Evolutionary conservation across 92 coral and sea anemone genomes (phyloP).

Genomic region (Chrysogorgia sp.): DNA sequence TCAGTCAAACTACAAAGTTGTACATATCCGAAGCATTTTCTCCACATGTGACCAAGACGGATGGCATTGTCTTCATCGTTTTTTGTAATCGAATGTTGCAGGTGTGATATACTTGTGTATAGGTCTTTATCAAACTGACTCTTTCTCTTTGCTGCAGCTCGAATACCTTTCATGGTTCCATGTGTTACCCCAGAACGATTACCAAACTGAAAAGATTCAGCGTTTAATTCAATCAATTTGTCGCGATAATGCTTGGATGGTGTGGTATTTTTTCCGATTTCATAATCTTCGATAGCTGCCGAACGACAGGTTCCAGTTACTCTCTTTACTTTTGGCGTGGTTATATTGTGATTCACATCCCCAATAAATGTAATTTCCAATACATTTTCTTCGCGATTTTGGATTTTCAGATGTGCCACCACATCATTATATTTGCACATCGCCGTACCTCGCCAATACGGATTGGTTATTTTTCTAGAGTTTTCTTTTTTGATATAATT

Average conservation of each 20-base stretch:
- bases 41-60: constrained; percentile 1
- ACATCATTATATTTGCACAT: constrained; percentile 19
- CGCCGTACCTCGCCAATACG: constrained; percentile 26
- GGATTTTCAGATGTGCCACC: neutral
- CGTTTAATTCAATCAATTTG: neutral
- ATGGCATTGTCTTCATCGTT: constrained; percentile 5
- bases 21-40: constrained; percentile 18
- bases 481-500: constrained; percentile 2
- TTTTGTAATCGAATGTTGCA: neutral
- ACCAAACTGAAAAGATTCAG: constrained; percentile 23
- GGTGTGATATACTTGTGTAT: neutral
- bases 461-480: constrained; percentile 1
- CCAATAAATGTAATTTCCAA: constrained; percentile 4
- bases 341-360: constrained; percentile 10
- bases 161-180: neutral
- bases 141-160: constrained; percentile 1
- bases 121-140: neutral
- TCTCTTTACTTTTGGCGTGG: constrained; percentile 4
- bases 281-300: neutral
- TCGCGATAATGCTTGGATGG: constrained; percentile 15
- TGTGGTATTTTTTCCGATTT: neutral
- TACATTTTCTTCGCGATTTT: neutral
- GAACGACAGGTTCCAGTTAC: neutral
- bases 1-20: constrained; percentile 7
- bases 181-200: constrained; percentile 6